Conservation (phyloP, 2,113 vertebrate genomes). For the Tringa solitaria region DNA sequence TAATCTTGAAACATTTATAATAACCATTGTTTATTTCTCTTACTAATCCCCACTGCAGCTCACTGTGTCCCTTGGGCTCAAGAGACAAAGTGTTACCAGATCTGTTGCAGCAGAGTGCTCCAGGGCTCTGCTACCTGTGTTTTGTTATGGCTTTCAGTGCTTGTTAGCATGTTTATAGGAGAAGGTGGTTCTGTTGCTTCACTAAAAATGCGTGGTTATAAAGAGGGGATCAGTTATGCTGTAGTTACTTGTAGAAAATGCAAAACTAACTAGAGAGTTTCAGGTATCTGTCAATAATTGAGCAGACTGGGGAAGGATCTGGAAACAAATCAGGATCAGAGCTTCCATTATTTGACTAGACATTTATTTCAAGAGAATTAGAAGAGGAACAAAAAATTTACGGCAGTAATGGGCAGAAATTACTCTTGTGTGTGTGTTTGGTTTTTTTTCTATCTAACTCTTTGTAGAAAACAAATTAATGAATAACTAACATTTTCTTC, state of each 20-base stretch:
- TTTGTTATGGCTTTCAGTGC: not conserved
- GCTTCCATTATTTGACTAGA: not conserved
- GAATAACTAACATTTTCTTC: not conserved
- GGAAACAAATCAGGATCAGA: not conserved
- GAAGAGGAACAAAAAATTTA: not conserved
- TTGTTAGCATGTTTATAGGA: not conserved
- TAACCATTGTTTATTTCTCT: conserved; percentile 56
- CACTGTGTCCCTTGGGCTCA: not conserved
- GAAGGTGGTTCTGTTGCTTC: not conserved
- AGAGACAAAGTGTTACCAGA: not conserved
- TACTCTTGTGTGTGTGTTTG: not conserved
- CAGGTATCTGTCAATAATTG: not conserved
- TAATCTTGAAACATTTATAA: conserved; percentile 44
- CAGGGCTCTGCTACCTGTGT: not conserved
- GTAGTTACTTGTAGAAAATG: not conserved
- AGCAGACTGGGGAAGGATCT: not conserved
- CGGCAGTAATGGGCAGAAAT: not conserved
- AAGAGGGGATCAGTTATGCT: not conserved
- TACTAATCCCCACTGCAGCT: conserved; percentile 25
- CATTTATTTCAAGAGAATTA: not conserved
- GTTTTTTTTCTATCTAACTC: not conserved
- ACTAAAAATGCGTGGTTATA: not conserved
- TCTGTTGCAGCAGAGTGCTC: not conserved
- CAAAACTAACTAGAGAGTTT: not conserved
- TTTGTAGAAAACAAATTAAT: not conserved